Evolutionary conservation across 92 coral and sea anemone species (phyloP).

Genomic region (Bergia sp.): DNA sequence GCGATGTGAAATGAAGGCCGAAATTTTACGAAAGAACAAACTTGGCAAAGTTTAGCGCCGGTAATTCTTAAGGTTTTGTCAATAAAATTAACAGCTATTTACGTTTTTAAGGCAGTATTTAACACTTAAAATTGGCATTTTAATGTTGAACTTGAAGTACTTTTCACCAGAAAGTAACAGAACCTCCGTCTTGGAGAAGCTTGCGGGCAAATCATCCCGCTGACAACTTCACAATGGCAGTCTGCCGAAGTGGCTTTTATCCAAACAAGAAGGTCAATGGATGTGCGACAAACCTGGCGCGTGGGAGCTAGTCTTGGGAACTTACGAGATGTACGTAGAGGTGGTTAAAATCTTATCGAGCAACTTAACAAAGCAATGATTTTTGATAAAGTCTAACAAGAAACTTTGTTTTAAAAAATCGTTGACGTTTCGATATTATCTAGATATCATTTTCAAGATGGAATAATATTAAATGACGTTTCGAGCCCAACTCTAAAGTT

Average conservation of each 20-base stretch:
- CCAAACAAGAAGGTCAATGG: neutral
- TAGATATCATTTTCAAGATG: no score
- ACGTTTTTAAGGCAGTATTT: neutral
- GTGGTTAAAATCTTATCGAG: no score
- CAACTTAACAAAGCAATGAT: no score
- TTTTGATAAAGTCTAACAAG: no score
- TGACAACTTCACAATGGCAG: neutral
- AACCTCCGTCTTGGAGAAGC: neutral
- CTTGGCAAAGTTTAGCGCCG: neutral
- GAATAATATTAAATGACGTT: no score
- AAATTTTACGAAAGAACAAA: neutral
- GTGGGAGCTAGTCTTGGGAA: no score
- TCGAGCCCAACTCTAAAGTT: no score
- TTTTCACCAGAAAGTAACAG: neutral
- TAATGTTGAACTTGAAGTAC: neutral
- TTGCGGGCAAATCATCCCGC: neutral
- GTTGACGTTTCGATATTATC: no score
- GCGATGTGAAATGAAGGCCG: conserved; percentile 7
- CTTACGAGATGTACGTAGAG: no score
- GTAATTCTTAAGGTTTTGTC: neutral
- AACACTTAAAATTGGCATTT: neutral
- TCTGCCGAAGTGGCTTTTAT: neutral
- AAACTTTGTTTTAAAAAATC: no score
- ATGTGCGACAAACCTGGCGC: no score
- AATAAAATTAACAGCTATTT: neutral